Base-by-base conservation (phyloP, 2,113 vertebrate species). In the Axis porcinus region DNA sequence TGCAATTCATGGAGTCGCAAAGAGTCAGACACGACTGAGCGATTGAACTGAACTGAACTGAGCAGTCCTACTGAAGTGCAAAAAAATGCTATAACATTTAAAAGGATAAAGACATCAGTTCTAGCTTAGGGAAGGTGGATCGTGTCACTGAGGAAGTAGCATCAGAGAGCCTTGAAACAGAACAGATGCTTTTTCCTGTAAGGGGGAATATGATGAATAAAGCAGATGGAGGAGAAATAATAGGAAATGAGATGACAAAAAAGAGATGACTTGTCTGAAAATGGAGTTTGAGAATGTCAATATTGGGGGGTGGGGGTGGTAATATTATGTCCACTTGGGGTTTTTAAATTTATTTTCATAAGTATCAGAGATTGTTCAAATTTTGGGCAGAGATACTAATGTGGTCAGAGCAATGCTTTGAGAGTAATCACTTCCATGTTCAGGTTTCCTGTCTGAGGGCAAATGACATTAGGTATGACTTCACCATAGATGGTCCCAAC, bases 71-170 rank as follows among this genome's bases (percentile, higher is more conserved):
- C 12, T 11, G 74, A 84, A 78, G 19, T 81, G 7, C 7, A 64
- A 83, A 79, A 58, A 76, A 79, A 64, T 91, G 19, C n/a, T 28
- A 74, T 12, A 47, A 13, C 40, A 43, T 88, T 95, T 96, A 60
- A 86, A 67, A 91, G 9, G n/a, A 67, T 60, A 64, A 86, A 67
- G 54, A 40, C 94, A 97, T 96, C 96, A 95, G 7, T 86, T 88
- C 33, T 13, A 47, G 43, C 30, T 62, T 11, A 97, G 27, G 67
- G 30, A 52, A 91, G 17, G 11, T 78, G 15, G 25, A 76, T 25
- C 30, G 23, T 14, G 1, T 83, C 36, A 70, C 33, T 36, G 50
- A 79, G 52, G 45, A 57, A 43, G 25, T 11, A 40, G 36, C 70
- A 67, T 4, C 36, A 14, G 27, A 91, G 21, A 87, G 4, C 17